These are phyloP conservation scores for Pammene fasciana DNA, from an alignment of 2,888 invertebrate species.

Conservation along the genomic window DNA sequence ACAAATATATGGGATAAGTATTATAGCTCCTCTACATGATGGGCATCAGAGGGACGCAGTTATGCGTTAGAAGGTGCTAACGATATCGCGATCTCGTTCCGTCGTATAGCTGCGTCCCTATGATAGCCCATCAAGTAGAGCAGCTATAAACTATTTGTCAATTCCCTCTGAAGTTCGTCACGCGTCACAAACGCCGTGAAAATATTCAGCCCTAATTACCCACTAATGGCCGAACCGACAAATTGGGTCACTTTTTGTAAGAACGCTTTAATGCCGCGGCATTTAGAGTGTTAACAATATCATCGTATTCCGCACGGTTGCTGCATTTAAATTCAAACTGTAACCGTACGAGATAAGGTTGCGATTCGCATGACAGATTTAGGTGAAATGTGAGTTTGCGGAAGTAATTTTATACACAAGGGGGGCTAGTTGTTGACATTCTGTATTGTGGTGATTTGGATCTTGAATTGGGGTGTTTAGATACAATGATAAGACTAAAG, in stretches of 20 bases:
- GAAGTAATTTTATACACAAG: neutral
- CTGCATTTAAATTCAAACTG: neutral
- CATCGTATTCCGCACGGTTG: neutral
- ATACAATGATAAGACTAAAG: constrained; percentile 22
- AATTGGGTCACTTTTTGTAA: constrained; percentile 28
- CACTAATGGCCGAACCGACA: constrained; percentile 14
- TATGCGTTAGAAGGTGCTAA: too few species aligned
- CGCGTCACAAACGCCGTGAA: constrained; percentile 8
- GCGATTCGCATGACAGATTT: neutral
- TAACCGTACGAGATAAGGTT: neutral
- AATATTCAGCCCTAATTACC: constrained; percentile 26
- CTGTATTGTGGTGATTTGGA: constrained; percentile 26
- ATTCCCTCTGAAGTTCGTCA: constrained; percentile 4
- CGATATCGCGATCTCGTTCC: too few species aligned
- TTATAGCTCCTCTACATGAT: too few species aligned
- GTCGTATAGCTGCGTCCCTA: too few species aligned
- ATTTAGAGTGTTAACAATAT: constrained; percentile 12
- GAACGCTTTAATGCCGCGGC: constrained; percentile 19
- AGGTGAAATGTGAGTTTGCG: neutral
- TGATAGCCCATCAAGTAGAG: too few species aligned
- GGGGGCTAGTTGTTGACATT: constrained; percentile 14
- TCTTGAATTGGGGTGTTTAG: constrained; percentile 4
- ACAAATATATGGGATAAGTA: too few species aligned
- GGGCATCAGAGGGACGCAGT: too few species aligned
- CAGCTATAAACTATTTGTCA: neutral